These are phyloP conservation scores for Drosophila nigrodunni DNA, from an alignment of 1,140 invertebrate species.

Conservation along the genomic window DNA sequence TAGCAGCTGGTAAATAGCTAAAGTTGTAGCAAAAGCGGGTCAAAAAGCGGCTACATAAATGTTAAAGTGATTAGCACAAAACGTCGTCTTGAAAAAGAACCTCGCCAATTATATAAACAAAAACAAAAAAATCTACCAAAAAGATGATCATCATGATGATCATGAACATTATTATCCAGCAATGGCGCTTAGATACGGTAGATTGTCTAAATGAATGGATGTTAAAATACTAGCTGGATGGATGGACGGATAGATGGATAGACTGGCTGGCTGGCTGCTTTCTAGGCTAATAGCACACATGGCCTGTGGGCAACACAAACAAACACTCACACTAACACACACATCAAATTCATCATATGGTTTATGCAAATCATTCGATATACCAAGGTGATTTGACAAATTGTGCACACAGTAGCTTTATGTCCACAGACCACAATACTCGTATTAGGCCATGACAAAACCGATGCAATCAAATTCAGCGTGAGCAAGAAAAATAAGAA, in stretches of 20 bases:
- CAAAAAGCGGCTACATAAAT: conserved; percentile 73
- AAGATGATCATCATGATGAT: conserved; percentile 67
- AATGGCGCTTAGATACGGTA: conserved; percentile 34
- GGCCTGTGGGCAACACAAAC: conserved; percentile 44
- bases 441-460: conserved; percentile 62
- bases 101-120: conserved; percentile 70
- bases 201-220: conserved; percentile 20
- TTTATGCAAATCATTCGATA: conserved; percentile 71
- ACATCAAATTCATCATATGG: conserved; percentile 15
- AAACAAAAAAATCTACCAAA: conserved; percentile 60
- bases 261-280: conserved; percentile 42
- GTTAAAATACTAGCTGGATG: conserved; percentile 12
- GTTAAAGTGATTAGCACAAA: conserved; percentile 80
- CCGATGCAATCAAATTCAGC: conserved; percentile 62
- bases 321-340: too few species aligned
- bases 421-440: conserved; percentile 6
- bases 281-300: conserved; percentile 78
- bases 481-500: not conserved
- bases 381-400: conserved; percentile 63
- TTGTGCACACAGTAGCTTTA: conserved; percentile 44
- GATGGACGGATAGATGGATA: not conserved
- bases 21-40: conserved; percentile 65
- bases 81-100: conserved; percentile 26
- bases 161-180: conserved; percentile 19
- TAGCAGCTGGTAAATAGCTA: conserved; percentile 24